Evolutionary conservation across 2,888 invertebrate species (phyloP).

Genomic region (Notocelia uddmanniana): DNA sequence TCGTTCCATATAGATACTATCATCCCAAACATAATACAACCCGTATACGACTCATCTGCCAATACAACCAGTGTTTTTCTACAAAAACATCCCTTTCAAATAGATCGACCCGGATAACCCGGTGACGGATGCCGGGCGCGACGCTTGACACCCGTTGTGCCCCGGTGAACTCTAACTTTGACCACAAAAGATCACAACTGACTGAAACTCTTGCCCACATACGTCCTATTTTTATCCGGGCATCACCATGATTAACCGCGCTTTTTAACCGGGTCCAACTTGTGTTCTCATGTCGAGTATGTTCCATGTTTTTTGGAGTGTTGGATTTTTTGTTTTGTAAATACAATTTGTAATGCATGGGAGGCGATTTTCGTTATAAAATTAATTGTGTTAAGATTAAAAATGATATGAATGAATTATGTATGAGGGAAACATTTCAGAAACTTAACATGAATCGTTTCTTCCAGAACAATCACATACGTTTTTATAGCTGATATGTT

Average conservation of each 20-base stretch:
- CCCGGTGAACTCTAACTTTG: background rate
- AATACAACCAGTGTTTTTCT: slow-evolving; percentile 33
- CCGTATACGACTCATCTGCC: slow-evolving; percentile 10
- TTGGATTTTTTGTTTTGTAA: slow-evolving; percentile 12
- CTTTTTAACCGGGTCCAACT: slow-evolving; percentile 34
- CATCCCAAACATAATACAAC: background rate
- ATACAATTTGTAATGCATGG: slow-evolving; percentile 1
- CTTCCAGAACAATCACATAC: no score
- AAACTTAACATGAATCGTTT: no score
- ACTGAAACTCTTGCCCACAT: background rate
- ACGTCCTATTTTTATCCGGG: slow-evolving; percentile 8
- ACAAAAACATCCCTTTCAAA: slow-evolving; percentile 34
- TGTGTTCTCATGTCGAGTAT: slow-evolving; percentile 24
- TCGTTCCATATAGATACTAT: background rate
- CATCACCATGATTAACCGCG: slow-evolving; percentile 30
- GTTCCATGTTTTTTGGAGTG: slow-evolving; percentile 8
- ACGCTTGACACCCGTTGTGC: slow-evolving; percentile 20
- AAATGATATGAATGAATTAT: no score
- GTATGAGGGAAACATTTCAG: no score
- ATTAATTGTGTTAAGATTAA: no score
- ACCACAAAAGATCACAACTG: slow-evolving; percentile 10
- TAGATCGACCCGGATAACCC: slow-evolving; percentile 27
- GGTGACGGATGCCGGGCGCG: slow-evolving; percentile 33
- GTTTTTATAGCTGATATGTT: no score
- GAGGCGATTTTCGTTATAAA: background rate